A percentile compares a stretch with the other conserved stretches of the same genome.
Conservation (phyloP, 35 echinoderm and acorn worm species). For the Ptychodera flava region DNA sequence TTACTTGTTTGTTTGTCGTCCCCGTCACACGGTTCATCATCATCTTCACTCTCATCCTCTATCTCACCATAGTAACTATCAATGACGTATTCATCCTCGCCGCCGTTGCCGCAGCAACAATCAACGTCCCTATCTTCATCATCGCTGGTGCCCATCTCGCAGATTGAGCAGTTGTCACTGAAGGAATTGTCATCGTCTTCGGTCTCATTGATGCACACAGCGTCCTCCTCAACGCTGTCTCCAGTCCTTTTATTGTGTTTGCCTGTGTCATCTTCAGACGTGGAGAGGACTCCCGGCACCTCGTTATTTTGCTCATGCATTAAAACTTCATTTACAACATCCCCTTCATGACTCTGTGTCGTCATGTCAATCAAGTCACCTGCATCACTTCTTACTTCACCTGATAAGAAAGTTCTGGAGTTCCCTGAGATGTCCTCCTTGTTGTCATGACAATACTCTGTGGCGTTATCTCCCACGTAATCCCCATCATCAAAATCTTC, state of each 20-base stretch:
- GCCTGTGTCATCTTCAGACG: too few species aligned
- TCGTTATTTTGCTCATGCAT: too few species aligned
- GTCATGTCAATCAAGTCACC: neutral
- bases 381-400: neutral
- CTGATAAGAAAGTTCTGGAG: neutral
- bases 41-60: neutral
- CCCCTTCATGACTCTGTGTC: neutral
- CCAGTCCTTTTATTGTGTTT: neutral
- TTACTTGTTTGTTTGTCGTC: neutral
- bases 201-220: neutral
- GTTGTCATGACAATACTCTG: neutral
- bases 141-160: too few species aligned
- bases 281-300: too few species aligned
- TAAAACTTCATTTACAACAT: too few species aligned
- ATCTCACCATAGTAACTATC: neutral
- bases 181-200: neutral
- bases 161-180: neutral
- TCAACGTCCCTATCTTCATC: neutral
- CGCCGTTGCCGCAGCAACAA: neutral
- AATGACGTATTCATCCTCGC: neutral
- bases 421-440: neutral
- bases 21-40: neutral
- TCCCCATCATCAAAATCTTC: conserved; percentile 1
- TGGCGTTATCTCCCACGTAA: too few species aligned
- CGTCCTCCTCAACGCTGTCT: neutral